Evolutionary conservation across 2,888 invertebrate genomes (phyloP).

Genomic region (Gastracanthus pulcherrimus): DNA sequence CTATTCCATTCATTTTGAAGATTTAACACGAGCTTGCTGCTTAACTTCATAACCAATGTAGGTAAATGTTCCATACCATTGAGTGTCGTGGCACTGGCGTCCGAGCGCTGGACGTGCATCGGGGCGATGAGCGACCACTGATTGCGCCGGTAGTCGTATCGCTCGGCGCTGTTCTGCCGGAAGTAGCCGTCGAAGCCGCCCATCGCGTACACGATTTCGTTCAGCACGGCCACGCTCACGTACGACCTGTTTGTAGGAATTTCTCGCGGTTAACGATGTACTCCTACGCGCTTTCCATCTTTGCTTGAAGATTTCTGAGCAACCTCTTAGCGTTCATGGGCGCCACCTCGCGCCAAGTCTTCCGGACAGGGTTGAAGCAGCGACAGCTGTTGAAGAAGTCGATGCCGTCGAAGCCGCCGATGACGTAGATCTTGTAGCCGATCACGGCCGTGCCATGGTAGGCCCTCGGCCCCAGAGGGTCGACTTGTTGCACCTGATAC

Average conservation of each 20-base stretch:
- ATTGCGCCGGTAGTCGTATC: constrained; percentile 90
- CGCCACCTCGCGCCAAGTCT: constrained; percentile 89
- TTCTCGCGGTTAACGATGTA: background rate
- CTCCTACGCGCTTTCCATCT: too few species aligned
- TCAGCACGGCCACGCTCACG: constrained; percentile 89
- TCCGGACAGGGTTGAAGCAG: constrained; percentile 91
- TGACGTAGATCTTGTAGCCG: constrained; percentile 90
- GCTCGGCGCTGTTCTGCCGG: constrained; percentile 91
- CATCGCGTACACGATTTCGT: constrained; percentile 90
- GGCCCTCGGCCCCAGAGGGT: constrained; percentile 90
- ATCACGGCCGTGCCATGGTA: constrained; percentile 96
- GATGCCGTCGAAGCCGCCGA: constrained; percentile 96
- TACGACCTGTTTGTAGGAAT: constrained; percentile 82
- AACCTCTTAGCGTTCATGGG: constrained; percentile 92
- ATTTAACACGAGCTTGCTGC: too few species aligned
- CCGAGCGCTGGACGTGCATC: constrained; percentile 93
- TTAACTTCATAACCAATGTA: too few species aligned
- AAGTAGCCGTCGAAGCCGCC: constrained; percentile 93
- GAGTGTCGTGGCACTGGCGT: constrained; percentile 93
- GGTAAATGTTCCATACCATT: constrained; percentile 82
- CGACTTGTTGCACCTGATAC: constrained; percentile 88
- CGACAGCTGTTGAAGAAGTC: constrained; percentile 92
- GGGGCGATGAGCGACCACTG: constrained; percentile 93
- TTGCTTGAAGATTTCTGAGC: background rate
- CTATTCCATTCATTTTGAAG: too few species aligned